Conservation (phyloP, 2,888 invertebrate species). For the Sphaerophoria rueppellii region DNA sequence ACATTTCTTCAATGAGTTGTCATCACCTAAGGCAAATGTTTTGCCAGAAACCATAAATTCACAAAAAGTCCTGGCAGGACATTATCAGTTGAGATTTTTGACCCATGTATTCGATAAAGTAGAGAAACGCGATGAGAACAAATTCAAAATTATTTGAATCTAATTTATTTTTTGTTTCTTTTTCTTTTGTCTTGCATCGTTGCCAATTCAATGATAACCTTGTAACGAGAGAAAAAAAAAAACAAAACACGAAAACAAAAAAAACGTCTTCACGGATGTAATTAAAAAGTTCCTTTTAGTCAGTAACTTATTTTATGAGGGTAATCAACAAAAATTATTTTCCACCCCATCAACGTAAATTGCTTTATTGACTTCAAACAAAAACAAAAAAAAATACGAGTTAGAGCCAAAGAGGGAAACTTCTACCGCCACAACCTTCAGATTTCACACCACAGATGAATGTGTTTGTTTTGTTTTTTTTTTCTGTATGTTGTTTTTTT, state of each 20-base stretch:
- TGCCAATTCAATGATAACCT: slow-evolving; percentile 24
- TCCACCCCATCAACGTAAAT: slow-evolving; percentile 43
- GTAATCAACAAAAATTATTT: slow-evolving; percentile 47
- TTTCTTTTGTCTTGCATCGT: slow-evolving; percentile 1
- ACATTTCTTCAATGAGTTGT: too few relatives aligned
- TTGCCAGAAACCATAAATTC: too few relatives aligned
- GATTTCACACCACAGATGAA: slow-evolving; percentile 8
- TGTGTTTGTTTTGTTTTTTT: not conserved
- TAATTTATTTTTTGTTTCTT: not conserved
- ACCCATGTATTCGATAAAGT: not conserved
- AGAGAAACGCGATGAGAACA: not conserved
- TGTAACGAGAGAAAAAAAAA: not conserved
- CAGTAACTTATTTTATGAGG: slow-evolving; percentile 45
- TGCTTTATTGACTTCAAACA: slow-evolving; percentile 43
- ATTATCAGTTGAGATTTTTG: too few relatives aligned
- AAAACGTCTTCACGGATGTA: slow-evolving; percentile 23
- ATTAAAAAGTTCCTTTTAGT: slow-evolving; percentile 40
- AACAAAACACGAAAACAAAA: not conserved
- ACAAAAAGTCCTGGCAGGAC: too few relatives aligned
- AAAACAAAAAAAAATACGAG: not conserved
- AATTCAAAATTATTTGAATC: slow-evolving; percentile 3
- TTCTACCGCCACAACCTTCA: not conserved
- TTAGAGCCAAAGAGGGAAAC: slow-evolving; percentile 12
- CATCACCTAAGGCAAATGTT: too few relatives aligned
- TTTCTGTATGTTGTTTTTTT: too few relatives aligned